Evolutionary conservation across 2,797 vertebrate species (phyloP).

Genomic region (Crenuchus spilurus): DNA sequence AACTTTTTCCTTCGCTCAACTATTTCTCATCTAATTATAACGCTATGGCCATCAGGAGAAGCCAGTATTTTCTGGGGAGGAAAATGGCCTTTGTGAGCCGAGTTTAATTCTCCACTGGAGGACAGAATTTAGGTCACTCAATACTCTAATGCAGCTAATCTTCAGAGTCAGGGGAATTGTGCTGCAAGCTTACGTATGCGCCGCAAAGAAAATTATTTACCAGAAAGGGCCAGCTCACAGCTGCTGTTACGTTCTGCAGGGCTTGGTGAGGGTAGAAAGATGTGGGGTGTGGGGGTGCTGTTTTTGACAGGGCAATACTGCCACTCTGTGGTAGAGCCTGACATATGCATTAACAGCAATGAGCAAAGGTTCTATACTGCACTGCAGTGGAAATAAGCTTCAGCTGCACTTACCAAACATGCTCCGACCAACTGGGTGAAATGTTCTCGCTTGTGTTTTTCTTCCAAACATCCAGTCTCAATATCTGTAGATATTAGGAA

Average conservation of each 20-base stretch:
- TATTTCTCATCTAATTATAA: constrained; percentile 48
- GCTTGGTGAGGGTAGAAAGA: not conserved
- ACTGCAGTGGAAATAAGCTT: not conserved
- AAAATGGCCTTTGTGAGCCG: constrained; percentile 26
- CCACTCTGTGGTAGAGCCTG: constrained; percentile 52
- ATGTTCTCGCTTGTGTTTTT: constrained; percentile 95
- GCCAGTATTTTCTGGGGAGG: constrained; percentile 1
- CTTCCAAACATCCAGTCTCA: constrained; percentile 96
- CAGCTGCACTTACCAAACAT: constrained; percentile 88
- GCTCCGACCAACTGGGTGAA: constrained; percentile 95
- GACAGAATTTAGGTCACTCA: constrained; percentile 53
- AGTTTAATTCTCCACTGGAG: constrained; percentile 42
- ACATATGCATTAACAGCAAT: not conserved
- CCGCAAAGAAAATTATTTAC: constrained; percentile 43
- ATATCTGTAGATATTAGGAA: constrained; percentile 81
- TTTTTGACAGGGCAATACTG: constrained; percentile 45
- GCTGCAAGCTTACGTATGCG: constrained; percentile 28
- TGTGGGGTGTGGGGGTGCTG: not conserved
- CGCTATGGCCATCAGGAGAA: constrained; percentile 12
- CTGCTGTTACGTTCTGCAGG: constrained; percentile 6
- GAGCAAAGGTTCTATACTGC: not conserved
- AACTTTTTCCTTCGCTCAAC: constrained; percentile 58
- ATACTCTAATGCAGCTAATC: constrained; percentile 55
- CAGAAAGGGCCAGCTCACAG: constrained; percentile 33
- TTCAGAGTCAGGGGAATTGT: constrained; percentile 40